These are phyloP conservation scores for Apamea sordens DNA, from an alignment of 2,888 invertebrate species.

Conservation along the genomic window DNA sequence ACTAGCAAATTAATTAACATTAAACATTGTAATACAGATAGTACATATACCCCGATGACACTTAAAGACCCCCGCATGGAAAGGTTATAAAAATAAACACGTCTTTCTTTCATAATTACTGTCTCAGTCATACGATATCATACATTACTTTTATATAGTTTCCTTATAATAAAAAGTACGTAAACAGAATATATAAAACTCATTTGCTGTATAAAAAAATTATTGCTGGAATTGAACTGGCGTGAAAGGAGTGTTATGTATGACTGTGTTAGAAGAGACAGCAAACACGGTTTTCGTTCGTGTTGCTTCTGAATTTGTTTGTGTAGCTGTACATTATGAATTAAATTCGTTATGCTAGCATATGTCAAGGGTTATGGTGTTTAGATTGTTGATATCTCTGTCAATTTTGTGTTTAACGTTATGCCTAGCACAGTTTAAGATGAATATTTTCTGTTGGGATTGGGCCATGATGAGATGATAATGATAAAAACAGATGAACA, in stretches of 20 bases:
- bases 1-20: slow-evolving; percentile 35
- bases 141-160: slow-evolving; percentile 57
- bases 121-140: slow-evolving; percentile 42
- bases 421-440: neutral
- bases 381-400: slow-evolving; percentile 3
- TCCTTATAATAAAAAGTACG: slow-evolving; percentile 55
- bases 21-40: slow-evolving; percentile 26
- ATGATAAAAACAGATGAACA: neutral
- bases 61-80: slow-evolving; percentile 61
- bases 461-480: neutral
- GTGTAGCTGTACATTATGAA: slow-evolving; percentile 14
- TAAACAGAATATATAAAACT: slow-evolving; percentile 52
- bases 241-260: slow-evolving; percentile 31
- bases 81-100: slow-evolving; percentile 62
- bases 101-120: slow-evolving; percentile 56
- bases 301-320: slow-evolving; percentile 36
- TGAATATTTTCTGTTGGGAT: neutral
- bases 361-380: slow-evolving; percentile 12
- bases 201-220: slow-evolving; percentile 43
- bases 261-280: slow-evolving; percentile 30
- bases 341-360: slow-evolving; percentile 27
- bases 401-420: neutral
- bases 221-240: slow-evolving; percentile 36
- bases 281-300: slow-evolving; percentile 7
- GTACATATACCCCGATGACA: slow-evolving; percentile 49